Conservation (phyloP, 2,797 vertebrate genomes). For the Nannoperca obscura region DNA sequence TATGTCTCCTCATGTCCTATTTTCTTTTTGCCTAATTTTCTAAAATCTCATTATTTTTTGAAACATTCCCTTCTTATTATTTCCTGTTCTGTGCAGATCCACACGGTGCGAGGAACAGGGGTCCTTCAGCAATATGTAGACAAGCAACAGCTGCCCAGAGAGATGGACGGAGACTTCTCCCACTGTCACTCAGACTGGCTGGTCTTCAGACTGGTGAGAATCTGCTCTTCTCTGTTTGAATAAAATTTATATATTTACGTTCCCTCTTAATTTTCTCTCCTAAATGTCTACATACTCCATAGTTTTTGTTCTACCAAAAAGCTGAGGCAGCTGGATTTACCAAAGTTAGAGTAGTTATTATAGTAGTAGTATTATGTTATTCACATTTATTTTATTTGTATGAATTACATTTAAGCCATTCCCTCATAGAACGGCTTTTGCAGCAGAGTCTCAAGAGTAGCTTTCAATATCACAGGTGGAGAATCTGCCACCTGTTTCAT, state of each 20-base stretch:
- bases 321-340: neutral
- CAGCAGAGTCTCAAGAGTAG: neutral
- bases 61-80: neutral
- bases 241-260: neutral
- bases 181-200: slow-evolving; percentile 87
- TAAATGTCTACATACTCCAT: neutral
- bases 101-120: slow-evolving; percentile 77
- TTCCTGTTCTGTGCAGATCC: slow-evolving; percentile 67
- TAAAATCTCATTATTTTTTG: slow-evolving; percentile 1
- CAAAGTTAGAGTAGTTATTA: no score
- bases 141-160: slow-evolving; percentile 82
- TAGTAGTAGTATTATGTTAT: no score
- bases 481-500: neutral
- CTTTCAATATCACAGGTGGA: neutral
- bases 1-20: neutral
- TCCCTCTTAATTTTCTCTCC: neutral
- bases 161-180: slow-evolving; percentile 84
- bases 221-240: neutral
- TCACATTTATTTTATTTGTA: neutral
- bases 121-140: slow-evolving; percentile 86
- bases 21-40: neutral
- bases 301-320: neutral
- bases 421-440: neutral
- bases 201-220: slow-evolving; percentile 84
- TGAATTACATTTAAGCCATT: neutral